phyloP scores from a whole-genome alignment of 2,113 vertebrate species.

The Pterocles burchelli region DNA sequence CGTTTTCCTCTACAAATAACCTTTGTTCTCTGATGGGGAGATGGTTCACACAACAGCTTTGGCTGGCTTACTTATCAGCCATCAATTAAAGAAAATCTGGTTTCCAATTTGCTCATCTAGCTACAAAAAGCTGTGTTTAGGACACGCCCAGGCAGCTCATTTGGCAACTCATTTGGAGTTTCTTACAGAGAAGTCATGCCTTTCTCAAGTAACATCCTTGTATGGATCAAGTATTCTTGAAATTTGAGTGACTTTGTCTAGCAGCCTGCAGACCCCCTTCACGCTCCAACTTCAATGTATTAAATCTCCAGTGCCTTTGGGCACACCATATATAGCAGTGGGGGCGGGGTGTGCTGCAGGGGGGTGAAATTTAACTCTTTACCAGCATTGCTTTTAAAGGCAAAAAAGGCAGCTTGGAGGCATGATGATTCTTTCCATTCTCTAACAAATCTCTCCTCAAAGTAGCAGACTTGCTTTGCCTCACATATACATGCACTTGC shows the following conservation, averaged over 20 bases:
- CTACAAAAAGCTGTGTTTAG: background rate
- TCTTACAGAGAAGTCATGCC: slow-evolving; percentile 2
- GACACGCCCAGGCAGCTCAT: background rate
- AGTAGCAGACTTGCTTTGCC: background rate
- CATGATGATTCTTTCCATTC: background rate
- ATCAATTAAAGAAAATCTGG: background rate
- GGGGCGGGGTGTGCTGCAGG: slow-evolving; percentile 33
- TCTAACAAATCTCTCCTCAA: background rate
- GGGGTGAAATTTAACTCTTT: slow-evolving; percentile 37
- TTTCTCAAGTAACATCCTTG: slow-evolving; percentile 66
- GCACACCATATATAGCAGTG: slow-evolving; percentile 40
- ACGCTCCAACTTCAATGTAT: slow-evolving; percentile 60
- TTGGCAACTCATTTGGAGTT: background rate
- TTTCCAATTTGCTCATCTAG: background rate
- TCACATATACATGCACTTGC: background rate
- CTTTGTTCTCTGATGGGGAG: background rate
- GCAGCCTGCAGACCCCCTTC: slow-evolving; percentile 65
- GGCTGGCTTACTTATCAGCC: too few species aligned
- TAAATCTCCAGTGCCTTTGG: slow-evolving; percentile 66
- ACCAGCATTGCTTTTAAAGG: background rate
- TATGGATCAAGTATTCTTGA: slow-evolving; percentile 60
- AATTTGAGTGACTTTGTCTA: slow-evolving; percentile 69
- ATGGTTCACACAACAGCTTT: background rate
- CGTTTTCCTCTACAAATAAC: background rate
- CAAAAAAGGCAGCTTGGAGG: background rate